Conservation (phyloP, 2,797 vertebrate genomes). For the Eulemur mongoz region DNA sequence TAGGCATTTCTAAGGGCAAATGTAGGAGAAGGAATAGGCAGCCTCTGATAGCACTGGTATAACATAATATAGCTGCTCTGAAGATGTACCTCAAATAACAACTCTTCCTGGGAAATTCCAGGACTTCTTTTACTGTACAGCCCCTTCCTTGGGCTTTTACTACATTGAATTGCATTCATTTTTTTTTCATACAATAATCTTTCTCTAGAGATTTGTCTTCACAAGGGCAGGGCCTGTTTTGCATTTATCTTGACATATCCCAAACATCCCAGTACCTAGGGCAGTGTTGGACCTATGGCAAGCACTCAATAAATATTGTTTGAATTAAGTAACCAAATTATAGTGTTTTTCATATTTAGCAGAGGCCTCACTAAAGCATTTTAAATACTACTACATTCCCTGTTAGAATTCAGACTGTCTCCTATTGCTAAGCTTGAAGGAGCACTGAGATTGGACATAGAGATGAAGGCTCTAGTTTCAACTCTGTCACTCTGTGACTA, state of each 20-base stretch:
- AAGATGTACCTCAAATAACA: neutral
- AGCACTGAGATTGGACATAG: neutral
- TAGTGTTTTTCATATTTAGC: neutral
- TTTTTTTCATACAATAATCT: neutral
- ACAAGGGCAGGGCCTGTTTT: neutral
- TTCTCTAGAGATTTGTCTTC: neutral
- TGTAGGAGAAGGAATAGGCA: neutral
- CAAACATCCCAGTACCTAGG: neutral
- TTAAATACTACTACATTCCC: neutral
- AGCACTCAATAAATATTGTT: neutral
- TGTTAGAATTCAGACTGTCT: neutral
- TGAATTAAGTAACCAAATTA: neutral
- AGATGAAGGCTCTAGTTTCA: neutral
- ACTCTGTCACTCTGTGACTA: neutral
- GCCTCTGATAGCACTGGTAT: neutral
- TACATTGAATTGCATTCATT: neutral
- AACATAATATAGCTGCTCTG: neutral
- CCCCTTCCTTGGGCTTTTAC: neutral
- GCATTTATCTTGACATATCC: neutral
- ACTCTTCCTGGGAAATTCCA: neutral
- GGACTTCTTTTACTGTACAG: neutral
- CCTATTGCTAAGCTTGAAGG: slow-evolving; percentile 22
- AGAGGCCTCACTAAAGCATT: neutral
- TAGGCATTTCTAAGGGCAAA: slow-evolving; percentile 18
- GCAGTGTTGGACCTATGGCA: neutral